These are phyloP conservation scores for Neelides sp. DNA, from an alignment of 1,140 invertebrate species.

Conservation along the genomic window DNA sequence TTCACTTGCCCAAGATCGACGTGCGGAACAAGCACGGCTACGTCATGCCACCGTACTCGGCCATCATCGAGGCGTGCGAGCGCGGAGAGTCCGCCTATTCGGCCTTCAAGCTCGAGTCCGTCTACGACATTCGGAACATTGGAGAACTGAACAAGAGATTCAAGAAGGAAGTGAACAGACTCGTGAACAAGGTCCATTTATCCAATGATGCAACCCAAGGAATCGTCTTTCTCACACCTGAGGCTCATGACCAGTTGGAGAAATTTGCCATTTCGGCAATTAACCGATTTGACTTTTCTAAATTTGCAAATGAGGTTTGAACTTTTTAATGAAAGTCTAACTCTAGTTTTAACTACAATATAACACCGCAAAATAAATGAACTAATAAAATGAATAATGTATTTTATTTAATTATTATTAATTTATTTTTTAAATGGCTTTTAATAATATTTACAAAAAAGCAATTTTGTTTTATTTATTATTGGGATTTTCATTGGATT, in stretches of 20 bases:
- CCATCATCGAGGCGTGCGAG: constrained; percentile 17
- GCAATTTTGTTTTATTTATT: too few species aligned
- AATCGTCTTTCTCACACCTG: constrained; percentile 21
- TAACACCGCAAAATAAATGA: neutral
- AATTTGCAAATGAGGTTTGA: constrained; percentile 16
- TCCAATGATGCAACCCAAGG: constrained; percentile 18
- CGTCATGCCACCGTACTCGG: constrained; percentile 15
- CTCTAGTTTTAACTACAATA: neutral
- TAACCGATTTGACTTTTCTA: constrained; percentile 19
- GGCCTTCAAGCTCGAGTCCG: constrained; percentile 17
- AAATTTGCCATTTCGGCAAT: constrained; percentile 19
- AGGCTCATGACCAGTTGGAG: constrained; percentile 19
- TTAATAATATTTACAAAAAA: too few species aligned
- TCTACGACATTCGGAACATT: constrained; percentile 20
- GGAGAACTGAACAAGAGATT: constrained; percentile 15
- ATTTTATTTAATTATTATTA: too few species aligned
- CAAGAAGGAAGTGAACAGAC: constrained; percentile 9
- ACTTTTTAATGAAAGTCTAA: too few species aligned
- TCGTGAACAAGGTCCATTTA: constrained; percentile 17
- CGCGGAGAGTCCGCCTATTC: constrained; percentile 14
- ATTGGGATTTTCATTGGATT: too few species aligned
- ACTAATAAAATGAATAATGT: too few species aligned
- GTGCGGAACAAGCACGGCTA: constrained; percentile 18
- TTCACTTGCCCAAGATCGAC: constrained; percentile 16
- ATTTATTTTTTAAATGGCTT: too few species aligned